Conservation (phyloP, 2,888 invertebrate genomes). For the Phengaris arion region DNA sequence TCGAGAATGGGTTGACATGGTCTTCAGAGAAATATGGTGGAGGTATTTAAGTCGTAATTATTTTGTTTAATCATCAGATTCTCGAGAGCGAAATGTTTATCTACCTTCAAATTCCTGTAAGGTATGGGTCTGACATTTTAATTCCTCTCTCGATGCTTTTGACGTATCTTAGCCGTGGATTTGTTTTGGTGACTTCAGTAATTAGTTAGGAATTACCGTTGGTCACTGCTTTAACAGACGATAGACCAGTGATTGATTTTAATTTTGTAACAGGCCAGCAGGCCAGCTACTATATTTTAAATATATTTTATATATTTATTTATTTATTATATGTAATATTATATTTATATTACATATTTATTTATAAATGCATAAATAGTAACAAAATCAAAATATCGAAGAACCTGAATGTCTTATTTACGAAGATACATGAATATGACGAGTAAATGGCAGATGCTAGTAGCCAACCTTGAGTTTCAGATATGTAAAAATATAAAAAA, state of each 20-base stretch:
- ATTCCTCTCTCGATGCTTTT: slow-evolving; percentile 50
- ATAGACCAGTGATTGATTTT: neutral
- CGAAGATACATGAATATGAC: neutral
- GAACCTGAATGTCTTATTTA: neutral
- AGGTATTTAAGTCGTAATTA: slow-evolving; percentile 32
- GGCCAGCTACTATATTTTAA: no score
- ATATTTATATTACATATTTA: no score
- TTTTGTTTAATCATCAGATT: slow-evolving; percentile 37
- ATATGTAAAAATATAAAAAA: neutral
- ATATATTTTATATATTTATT: no score
- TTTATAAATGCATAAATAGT: no score
- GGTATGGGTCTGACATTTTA: slow-evolving; percentile 42
- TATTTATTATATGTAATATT: no score
- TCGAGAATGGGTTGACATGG: slow-evolving; percentile 8
- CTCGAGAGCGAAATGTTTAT: slow-evolving; percentile 37
- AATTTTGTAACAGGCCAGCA: neutral
- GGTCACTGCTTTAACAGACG: neutral
- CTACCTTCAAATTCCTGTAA: slow-evolving; percentile 41
- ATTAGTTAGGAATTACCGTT: slow-evolving; percentile 39
- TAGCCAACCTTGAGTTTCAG: neutral
- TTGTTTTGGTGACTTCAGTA: slow-evolving; percentile 50
- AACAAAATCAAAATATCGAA: neutral
- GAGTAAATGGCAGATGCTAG: neutral
- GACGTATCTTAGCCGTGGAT: slow-evolving; percentile 52
- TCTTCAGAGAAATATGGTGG: slow-evolving; percentile 27